Evolutionary conservation across 2,113 vertebrate species (phyloP).

Genomic region (Petrocephalus microphthalmus): DNA sequence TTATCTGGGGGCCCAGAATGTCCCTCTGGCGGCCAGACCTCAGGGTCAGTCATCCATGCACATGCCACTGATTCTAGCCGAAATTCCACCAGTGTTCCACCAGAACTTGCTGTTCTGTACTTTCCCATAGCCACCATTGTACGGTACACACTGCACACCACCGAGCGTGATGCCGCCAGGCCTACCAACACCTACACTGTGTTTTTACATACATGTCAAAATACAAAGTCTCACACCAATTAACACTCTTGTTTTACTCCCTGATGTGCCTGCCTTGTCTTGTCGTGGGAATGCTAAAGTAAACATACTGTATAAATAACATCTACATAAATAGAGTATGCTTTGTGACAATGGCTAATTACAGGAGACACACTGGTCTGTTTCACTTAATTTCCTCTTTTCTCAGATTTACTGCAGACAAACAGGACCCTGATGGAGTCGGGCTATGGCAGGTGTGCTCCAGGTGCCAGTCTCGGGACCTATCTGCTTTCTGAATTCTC

Average conservation of each 20-base stretch:
- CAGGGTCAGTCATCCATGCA: not conserved
- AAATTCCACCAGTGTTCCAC: not conserved
- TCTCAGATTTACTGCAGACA: not conserved
- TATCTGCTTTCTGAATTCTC: not conserved
- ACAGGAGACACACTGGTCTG: not conserved
- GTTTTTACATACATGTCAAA: not conserved
- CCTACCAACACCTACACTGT: not conserved
- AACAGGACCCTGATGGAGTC: not conserved
- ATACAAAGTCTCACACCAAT: not conserved
- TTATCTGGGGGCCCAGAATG: not conserved
- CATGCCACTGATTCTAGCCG: not conserved
- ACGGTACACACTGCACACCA: not conserved
- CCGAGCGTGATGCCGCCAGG: not conserved
- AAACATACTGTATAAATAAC: not conserved
- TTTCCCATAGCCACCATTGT: not conserved
- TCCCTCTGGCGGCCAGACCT: not conserved
- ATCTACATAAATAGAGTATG: not conserved
- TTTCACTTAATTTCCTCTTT: slow-evolving; percentile 1
- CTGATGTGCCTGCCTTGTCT: not conserved
- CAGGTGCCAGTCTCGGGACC: not conserved
- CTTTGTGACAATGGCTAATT: not conserved
- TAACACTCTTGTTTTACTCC: not conserved
- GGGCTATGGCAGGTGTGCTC: not conserved
- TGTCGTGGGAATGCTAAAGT: not conserved
- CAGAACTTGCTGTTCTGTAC: not conserved